phyloP scores from a whole-genome alignment of 2,113 vertebrate species.

The Notechis scutatus region DNA sequence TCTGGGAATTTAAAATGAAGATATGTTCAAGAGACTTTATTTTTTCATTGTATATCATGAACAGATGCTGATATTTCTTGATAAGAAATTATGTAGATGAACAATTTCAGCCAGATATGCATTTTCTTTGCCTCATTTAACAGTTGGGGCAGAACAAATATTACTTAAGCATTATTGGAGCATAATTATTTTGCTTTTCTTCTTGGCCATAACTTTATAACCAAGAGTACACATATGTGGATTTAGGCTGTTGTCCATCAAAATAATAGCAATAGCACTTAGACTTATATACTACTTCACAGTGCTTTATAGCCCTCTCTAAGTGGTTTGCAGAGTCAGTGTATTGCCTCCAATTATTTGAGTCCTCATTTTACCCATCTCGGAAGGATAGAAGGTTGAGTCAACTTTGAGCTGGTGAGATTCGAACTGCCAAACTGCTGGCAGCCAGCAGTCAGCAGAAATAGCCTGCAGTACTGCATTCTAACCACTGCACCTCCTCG shows the following conservation, averaged over 20 bases:
- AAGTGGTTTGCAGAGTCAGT: no score
- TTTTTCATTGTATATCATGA: not conserved
- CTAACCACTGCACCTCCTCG: no score
- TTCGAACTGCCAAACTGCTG: no score
- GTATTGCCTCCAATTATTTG: no score
- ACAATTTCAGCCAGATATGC: not conserved
- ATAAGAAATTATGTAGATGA: not conserved
- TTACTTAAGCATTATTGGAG: not conserved
- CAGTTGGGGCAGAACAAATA: not conserved
- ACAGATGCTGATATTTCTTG: not conserved
- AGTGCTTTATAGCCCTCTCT: no score
- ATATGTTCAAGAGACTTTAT: rapidly evolving
- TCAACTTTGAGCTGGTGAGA: no score
- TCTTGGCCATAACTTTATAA: no score
- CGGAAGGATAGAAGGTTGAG: no score
- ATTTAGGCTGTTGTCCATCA: not conserved
- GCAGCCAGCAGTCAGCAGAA: no score
- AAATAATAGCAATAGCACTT: not conserved
- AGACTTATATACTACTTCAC: no score
- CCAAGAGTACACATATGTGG: not conserved
- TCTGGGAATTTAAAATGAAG: not conserved
- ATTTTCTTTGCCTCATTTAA: not conserved
- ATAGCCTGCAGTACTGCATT: no score
- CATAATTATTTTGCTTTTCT: not conserved
- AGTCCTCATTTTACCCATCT: no score